A percentile compares a stretch with the other conserved stretches of the same genome.
Conservation (phyloP, 2,888 invertebrate genomes). For the Odontocolon sp. region DNA sequence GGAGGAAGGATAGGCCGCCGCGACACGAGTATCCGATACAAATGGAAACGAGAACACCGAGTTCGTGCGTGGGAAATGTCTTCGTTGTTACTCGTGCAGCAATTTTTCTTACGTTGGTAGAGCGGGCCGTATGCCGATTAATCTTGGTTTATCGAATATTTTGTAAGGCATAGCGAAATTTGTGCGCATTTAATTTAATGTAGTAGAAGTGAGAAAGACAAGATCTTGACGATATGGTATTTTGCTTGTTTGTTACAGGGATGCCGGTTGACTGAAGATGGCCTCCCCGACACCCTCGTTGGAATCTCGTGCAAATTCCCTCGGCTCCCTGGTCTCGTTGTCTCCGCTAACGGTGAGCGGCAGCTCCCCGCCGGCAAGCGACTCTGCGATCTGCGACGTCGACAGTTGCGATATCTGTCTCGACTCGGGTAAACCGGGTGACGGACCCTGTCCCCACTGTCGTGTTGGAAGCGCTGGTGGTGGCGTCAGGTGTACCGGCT, state of each 20-base stretch:
- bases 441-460: conserved; percentile 78
- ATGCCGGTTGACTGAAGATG: conserved; percentile 96
- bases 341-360: conserved; percentile 92
- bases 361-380: conserved; percentile 93
- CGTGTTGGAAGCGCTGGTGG: conserved; percentile 83
- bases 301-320: conserved; percentile 96
- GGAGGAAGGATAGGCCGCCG: conserved; percentile 49
- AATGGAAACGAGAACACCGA: not conserved
- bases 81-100: no score
- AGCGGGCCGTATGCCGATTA: no score
- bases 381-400: conserved; percentile 90
- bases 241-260: conserved; percentile 85
- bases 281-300: conserved; percentile 96
- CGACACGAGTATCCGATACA: conserved; percentile 52
- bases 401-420: conserved; percentile 80
- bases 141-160: no score
- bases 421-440: conserved; percentile 77
- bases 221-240: conserved; percentile 21
- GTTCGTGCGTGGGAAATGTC: conserved; percentile 43
- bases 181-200: no score
- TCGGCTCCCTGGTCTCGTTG: conserved; percentile 88
- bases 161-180: no score
- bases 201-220: no score
- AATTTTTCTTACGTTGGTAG: conserved; percentile 15
- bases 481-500: conserved; percentile 94